These are phyloP conservation scores for Seriola aureovittata DNA, from an alignment of 2,113 vertebrate genomes.

Conservation along the genomic window DNA sequence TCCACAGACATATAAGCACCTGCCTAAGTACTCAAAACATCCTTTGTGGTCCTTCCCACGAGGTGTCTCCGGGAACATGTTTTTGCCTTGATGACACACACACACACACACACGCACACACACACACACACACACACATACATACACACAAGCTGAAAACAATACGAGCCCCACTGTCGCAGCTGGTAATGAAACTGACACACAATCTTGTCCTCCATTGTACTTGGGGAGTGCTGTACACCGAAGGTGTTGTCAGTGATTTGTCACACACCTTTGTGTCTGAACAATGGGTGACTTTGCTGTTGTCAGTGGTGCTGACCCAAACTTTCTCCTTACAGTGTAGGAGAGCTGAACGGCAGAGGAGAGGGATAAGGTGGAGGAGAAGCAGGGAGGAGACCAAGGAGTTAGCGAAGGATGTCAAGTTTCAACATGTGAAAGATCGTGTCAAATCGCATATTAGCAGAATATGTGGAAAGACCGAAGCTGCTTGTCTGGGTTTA, in stretches of 20 bases:
- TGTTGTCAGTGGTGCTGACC: conserved; percentile 49
- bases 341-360: background rate
- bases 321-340: conserved; percentile 18
- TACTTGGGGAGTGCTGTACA: conserved; percentile 41
- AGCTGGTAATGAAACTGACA: conserved; percentile 40
- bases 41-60: too few relatives aligned
- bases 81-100: too few relatives aligned
- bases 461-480: background rate
- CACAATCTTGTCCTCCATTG: conserved; percentile 67
- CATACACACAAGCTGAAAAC: too few relatives aligned
- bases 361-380: background rate
- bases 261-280: conserved; percentile 68
- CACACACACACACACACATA: too few relatives aligned
- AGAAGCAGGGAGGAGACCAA: background rate
- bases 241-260: conserved; percentile 52
- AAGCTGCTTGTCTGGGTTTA: background rate
- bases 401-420: background rate
- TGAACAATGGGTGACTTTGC: conserved; percentile 55
- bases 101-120: too few relatives aligned
- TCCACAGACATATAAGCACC: too few relatives aligned
- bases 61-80: too few relatives aligned
- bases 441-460: background rate
- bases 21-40: too few relatives aligned
- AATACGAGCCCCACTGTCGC: too few relatives aligned
- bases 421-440: background rate